Base-by-base conservation (phyloP, 2,888 invertebrate species). In the Didymodactylos carnosus region DNA sequence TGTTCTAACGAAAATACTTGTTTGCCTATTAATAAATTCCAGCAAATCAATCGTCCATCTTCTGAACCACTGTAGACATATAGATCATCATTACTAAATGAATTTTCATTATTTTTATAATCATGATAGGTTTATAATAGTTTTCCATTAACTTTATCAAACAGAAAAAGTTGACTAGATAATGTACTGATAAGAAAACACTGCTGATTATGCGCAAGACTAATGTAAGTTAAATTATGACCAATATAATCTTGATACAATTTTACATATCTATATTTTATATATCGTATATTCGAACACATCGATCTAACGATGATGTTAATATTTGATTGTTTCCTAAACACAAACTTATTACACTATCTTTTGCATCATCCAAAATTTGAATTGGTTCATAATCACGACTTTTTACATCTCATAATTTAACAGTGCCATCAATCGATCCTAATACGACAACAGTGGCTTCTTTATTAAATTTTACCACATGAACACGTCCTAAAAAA, bases 391-490 rank as follows among this genome's bases (percentile, higher is more conserved):
- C 89, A 71, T 87, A 84, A 72, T 87, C 87, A 75, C 83, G 80
- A 76, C 84, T 84, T 77, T 88, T 86, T 39, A 88, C 85, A 82
- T 99, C 97, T 93, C 94, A 98, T 78, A 90, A 89, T 85, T 90
- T 89, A 0, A 94, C 90, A 0, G 90, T 89, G 80, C 94, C 92
- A 83, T 99, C 98, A 72, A 91, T 87, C 14, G 94, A 91, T 0
- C 94, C 97, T 3, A 95, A 94, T 39, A 97, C 84, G 0, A 91
- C 90, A 80, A 94, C 87, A 1, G 91, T 88, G 0, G 94, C 93
- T 81, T 97, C 94, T 84, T 98, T 97, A 82, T 97, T 98, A 82
- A 90, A 95, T 77, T 87, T 86, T 8, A 94, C 88, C 79, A 90
- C 89, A 62, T 90, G 92, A 0, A 95, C 90, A 5, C 89, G 88